These are phyloP conservation scores for Actinemys pallida DNA, from an alignment of 2,113 vertebrate genomes.

Conservation along the genomic window DNA sequence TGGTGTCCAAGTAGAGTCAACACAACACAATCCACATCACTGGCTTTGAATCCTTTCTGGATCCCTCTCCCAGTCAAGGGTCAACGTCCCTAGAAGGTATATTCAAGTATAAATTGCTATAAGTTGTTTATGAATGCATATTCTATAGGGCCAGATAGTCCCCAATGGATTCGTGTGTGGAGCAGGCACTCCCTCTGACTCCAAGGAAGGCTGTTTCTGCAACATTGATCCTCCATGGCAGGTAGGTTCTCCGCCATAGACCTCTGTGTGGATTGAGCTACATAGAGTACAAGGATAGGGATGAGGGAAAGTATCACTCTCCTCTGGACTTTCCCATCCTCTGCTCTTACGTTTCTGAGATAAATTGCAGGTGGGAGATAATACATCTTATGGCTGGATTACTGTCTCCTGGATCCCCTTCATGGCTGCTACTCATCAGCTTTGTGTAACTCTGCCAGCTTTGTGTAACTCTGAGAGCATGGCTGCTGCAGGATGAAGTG, in stretches of 20 bases:
- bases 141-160: background rate
- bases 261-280: background rate
- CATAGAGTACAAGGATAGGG: background rate
- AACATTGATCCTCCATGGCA: background rate
- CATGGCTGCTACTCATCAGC: background rate
- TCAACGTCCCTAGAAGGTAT: background rate
- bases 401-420: background rate
- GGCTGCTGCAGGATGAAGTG: background rate
- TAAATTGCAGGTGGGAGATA: background rate
- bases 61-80: background rate
- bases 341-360: background rate
- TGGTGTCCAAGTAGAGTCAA: background rate
- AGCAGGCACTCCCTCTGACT: background rate
- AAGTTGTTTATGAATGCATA: background rate
- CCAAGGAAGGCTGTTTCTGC: background rate
- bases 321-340: background rate
- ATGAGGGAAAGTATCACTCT: background rate
- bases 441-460: background rate
- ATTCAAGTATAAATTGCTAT: background rate
- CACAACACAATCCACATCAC: background rate
- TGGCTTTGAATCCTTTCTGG: background rate
- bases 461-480: background rate
- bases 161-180: rapidly evolving
- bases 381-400: background rate
- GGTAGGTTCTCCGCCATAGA: background rate